Percentiles rank a stretch among this genome's conserved stretches.
phyloP scores from a whole-genome alignment of 1,140 invertebrate genomes.

The Himalopsyche phryganea region DNA sequence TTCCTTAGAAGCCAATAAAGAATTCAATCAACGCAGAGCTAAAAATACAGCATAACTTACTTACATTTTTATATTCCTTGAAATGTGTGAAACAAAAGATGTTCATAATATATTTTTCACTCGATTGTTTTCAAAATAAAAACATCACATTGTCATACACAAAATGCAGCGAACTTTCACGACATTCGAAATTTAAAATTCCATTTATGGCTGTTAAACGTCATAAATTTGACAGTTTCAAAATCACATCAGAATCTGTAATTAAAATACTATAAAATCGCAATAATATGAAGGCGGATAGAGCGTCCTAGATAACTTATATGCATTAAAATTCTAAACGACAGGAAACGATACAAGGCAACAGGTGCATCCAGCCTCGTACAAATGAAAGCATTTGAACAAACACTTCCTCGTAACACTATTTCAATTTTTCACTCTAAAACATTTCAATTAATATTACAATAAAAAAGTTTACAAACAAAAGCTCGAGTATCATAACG shows the following conservation, averaged over 20 bases:
- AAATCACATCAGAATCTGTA: neutral
- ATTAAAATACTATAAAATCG: constrained; percentile 3
- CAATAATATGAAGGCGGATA: neutral
- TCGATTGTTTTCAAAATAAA: neutral
- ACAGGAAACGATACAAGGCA: constrained; percentile 12
- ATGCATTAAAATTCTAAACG: neutral
- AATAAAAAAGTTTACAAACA: neutral
- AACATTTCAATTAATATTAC: neutral
- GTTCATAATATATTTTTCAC: neutral
- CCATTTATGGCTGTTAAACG: neutral
- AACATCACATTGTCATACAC: neutral
- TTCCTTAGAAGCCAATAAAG: no score
- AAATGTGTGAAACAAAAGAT: no score
- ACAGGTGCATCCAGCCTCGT: constrained; percentile 8
- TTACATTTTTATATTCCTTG: no score
- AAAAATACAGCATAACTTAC: no score
- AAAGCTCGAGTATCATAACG: neutral
- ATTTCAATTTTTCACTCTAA: constrained; percentile 4
- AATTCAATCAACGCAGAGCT: no score
- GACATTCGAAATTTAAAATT: neutral
- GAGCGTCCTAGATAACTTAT: constrained; percentile 7
- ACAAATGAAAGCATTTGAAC: no score
- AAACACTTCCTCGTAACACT: neutral
- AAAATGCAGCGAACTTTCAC: no score
- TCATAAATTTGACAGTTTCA: neutral